Evolutionary conservation across 2,113 vertebrate genomes (phyloP).

Genomic region (Misgurnus anguillicaudatus): DNA sequence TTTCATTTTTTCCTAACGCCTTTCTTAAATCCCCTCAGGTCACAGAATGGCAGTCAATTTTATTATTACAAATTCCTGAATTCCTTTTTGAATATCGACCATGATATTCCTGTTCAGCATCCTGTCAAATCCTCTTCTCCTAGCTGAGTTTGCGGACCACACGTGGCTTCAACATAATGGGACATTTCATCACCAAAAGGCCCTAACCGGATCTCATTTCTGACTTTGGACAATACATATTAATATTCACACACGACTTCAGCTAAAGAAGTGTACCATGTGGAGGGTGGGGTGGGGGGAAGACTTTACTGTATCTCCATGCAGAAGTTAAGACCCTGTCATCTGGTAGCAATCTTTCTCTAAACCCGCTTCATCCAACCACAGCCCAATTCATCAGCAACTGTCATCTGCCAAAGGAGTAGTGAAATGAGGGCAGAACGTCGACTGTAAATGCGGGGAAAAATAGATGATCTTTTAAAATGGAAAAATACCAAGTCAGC

Average conservation of each 20-base stretch:
- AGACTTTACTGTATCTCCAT: conserved; percentile 35
- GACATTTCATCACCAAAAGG: conserved; percentile 30
- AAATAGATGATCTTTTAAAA: conserved; percentile 71
- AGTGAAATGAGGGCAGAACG: conserved; percentile 28
- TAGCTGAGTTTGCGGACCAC: conserved; percentile 28
- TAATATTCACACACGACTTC: conserved; percentile 23
- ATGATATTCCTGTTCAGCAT: conserved; percentile 45
- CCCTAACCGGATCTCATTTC: not conserved
- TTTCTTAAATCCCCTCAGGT: too few species aligned
- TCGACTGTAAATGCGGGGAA: conserved; percentile 57
- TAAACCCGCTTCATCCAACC: conserved; percentile 69
- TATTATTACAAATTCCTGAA: conserved; percentile 28
- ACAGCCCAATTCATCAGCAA: conserved; percentile 76
- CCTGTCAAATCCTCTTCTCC: conserved; percentile 42
- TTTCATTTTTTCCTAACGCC: too few species aligned
- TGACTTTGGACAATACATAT: conserved; percentile 29
- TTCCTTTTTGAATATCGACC: conserved; percentile 48
- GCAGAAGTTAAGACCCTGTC: conserved; percentile 69
- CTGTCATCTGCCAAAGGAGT: conserved; percentile 67
- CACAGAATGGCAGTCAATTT: not conserved
- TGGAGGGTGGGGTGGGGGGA: conserved; percentile 18
- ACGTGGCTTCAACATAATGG: conserved; percentile 29
- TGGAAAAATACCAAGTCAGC: conserved; percentile 69
- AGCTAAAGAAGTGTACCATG: conserved; percentile 3
- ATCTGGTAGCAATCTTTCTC: conserved; percentile 78